Evolutionary conservation across 2,113 vertebrate genomes (phyloP).

Genomic region (Paradoxurus hermaphroditus): DNA sequence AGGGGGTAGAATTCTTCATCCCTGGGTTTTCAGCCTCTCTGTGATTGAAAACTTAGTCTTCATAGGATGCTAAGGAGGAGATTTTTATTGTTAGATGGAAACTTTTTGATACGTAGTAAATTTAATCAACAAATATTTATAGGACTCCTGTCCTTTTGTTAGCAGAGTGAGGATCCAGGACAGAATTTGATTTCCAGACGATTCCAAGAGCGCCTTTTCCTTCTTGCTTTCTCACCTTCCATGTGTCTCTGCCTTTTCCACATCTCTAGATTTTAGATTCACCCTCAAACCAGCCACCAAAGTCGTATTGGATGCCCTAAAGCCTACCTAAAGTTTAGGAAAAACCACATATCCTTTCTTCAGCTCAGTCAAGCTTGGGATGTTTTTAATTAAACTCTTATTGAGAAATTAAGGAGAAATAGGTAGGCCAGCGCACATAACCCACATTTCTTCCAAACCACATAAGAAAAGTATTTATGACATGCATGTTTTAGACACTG

Average conservation of each 20-base stretch:
- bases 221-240: background rate
- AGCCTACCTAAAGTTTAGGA: background rate
- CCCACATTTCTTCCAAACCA: constrained; percentile 46
- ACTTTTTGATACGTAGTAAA: background rate
- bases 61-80: background rate
- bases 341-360: constrained; percentile 27
- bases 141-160: background rate
- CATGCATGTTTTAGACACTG: background rate
- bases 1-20: background rate
- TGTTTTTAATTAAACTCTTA: constrained; percentile 51
- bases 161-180: background rate
- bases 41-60: background rate
- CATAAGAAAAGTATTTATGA: constrained; percentile 29
- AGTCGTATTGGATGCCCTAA: background rate
- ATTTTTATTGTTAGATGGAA: background rate
- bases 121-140: background rate
- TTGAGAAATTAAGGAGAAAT: constrained; percentile 33
- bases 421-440: background rate
- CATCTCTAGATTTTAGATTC: constrained; percentile 37
- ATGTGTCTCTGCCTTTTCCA: background rate
- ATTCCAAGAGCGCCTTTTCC: constrained; percentile 12
- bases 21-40: background rate
- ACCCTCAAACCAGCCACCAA: background rate
- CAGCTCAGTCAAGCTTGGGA: constrained; percentile 7
- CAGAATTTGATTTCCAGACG: background rate